A percentile compares a stretch with the other conserved stretches of the same genome.
These are phyloP conservation scores for Exephanes ischioxanthus DNA, from an alignment of 2,888 invertebrate species.

Conservation along the genomic window DNA sequence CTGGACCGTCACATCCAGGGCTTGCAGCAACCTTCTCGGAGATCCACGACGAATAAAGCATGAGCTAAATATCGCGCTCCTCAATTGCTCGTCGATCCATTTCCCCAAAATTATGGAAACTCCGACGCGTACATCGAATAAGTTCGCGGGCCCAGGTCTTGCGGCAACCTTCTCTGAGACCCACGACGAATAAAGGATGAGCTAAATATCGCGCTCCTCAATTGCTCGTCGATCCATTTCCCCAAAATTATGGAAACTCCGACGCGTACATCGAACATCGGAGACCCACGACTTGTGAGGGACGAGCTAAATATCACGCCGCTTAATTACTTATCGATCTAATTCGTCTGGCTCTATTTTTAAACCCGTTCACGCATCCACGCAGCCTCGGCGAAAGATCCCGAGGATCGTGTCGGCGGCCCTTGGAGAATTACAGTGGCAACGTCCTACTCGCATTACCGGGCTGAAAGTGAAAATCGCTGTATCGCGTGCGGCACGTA, in stretches of 20 bases:
- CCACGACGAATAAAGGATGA: too few species aligned
- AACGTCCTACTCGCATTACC: conserved; percentile 52
- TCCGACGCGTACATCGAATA: not conserved
- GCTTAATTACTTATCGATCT: conserved; percentile 43
- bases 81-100: not conserved
- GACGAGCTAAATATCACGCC: too few species aligned
- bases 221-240: conserved; percentile 1
- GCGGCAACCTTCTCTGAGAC: too few species aligned
- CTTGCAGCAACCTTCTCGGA: too few species aligned
- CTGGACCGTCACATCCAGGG: too few species aligned
- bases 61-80: not conserved
- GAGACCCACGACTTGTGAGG: too few species aligned
- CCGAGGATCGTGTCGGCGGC: conserved; percentile 42
- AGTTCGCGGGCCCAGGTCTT: too few species aligned
- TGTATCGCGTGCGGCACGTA: conserved; percentile 61
- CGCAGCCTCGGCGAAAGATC: conserved; percentile 21
- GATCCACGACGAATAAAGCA: too few species aligned
- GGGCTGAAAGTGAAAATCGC: conserved; percentile 57
- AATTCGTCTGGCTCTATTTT: conserved; percentile 56
- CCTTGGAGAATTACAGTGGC: conserved; percentile 57
- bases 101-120: conserved; percentile 71
- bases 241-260: conserved; percentile 73
- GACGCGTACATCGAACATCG: conserved; percentile 58
- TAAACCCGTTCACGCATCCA: conserved; percentile 52
- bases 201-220: not conserved